Percentiles rank a stretch among this genome's conserved stretches.
These are phyloP conservation scores for Brachyptera putata DNA, from an alignment of 2,888 invertebrate species.

Conservation along the genomic window DNA sequence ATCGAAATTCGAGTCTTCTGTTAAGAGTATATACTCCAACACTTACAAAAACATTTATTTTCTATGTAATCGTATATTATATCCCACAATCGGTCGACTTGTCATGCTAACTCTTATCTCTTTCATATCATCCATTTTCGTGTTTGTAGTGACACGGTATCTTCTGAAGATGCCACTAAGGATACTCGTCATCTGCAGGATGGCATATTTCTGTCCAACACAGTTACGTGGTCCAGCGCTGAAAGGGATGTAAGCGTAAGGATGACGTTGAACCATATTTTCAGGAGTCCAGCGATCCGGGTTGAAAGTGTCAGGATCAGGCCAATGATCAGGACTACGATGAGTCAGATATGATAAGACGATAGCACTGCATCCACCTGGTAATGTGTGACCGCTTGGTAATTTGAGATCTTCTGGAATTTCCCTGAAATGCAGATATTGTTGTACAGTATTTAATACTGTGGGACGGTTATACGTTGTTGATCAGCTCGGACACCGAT, in stretches of 20 bases:
- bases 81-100: not conserved
- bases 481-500: too few species aligned
- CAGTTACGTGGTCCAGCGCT: not conserved
- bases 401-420: conserved; percentile 24
- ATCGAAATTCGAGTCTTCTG: too few species aligned
- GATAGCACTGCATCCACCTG: conserved; percentile 28
- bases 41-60: too few species aligned
- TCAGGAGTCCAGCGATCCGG: conserved; percentile 32
- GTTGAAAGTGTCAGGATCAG: conserved; percentile 29
- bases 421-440: too few species aligned
- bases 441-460: too few species aligned
- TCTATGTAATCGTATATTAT: not conserved
- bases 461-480: too few species aligned
- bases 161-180: not conserved
- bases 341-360: conserved; percentile 29
- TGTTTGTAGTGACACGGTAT: not conserved
- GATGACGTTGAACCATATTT: not conserved
- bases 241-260: conserved; percentile 4
- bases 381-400: conserved; percentile 19
- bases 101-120: not conserved
- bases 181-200: not conserved
- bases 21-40: too few species aligned
- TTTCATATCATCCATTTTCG: not conserved
- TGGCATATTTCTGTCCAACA: conserved; percentile 7
- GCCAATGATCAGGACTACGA: conserved; percentile 27